Evolutionary conservation across 1,140 invertebrate species (phyloP).

Genomic region (Drosophila murphyi): DNA sequence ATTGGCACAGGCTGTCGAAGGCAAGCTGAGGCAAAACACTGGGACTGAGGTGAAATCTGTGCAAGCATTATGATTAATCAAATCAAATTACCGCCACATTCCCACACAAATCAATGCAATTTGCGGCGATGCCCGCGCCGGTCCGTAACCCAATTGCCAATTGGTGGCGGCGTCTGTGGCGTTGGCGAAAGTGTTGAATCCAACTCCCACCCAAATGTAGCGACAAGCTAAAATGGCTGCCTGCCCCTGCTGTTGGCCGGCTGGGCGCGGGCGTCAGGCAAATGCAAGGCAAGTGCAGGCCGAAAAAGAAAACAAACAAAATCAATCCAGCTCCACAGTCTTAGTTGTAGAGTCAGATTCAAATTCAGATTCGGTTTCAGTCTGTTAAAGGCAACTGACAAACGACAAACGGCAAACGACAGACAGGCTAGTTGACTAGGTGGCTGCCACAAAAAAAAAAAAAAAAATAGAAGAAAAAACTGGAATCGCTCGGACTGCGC

Average conservation of each 20-base stretch:
- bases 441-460: constrained; percentile 6
- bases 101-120: constrained; percentile 83
- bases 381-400: constrained; percentile 57
- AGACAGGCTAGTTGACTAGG: constrained; percentile 24
- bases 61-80: constrained; percentile 77
- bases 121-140: constrained; percentile 50
- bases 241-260: constrained; percentile 50
- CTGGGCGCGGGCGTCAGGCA: constrained; percentile 50
- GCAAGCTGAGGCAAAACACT: neutral
- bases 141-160: constrained; percentile 51
- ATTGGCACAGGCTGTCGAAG: constrained; percentile 51
- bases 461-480: constrained; percentile 29
- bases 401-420: constrained; percentile 61
- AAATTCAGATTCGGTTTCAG: constrained; percentile 36
- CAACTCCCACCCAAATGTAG: constrained; percentile 74
- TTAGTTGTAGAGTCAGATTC: constrained; percentile 18
- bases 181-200: constrained; percentile 76
- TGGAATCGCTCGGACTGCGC: constrained; percentile 32
- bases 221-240: constrained; percentile 59
- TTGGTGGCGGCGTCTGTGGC: constrained; percentile 29
- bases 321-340: constrained; percentile 25
- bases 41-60: constrained; percentile 61
- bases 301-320: constrained; percentile 44
- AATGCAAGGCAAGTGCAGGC: constrained; percentile 63
- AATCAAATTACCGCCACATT: constrained; percentile 79